These are phyloP conservation scores for Parthenolecanium corni DNA, from an alignment of 2,888 invertebrate genomes.

Conservation along the genomic window DNA sequence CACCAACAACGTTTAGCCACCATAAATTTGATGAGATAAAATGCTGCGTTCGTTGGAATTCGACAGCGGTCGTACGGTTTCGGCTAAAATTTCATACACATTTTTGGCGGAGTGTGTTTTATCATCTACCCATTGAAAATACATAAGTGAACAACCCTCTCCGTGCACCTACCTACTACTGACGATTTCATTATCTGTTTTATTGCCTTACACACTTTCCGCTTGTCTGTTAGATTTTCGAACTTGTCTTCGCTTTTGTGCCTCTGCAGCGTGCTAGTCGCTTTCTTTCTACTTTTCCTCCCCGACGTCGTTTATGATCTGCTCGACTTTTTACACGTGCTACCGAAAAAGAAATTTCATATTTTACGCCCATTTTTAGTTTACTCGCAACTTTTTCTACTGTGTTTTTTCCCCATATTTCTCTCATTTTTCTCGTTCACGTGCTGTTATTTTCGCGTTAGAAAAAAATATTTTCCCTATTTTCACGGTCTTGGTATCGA, in stretches of 20 bases:
- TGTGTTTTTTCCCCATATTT: not conserved
- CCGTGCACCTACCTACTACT: not conserved
- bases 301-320: not conserved
- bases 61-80: not conserved
- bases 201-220: slow-evolving; percentile 19
- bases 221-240: slow-evolving; percentile 20
- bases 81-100: slow-evolving; percentile 2
- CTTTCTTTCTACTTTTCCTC: not conserved
- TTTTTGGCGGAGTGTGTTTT: slow-evolving; percentile 3
- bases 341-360: not conserved
- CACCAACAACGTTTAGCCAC: too few species aligned
- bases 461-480: not conserved
- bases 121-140: slow-evolving; percentile 7
- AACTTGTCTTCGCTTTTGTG: not conserved
- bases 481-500: not conserved
- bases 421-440: not conserved
- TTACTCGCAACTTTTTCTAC: not conserved
- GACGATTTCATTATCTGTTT: slow-evolving; percentile 19
- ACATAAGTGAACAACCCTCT: slow-evolving; percentile 20
- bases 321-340: not conserved
- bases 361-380: not conserved
- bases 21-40: not conserved
- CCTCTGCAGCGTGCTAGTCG: not conserved
- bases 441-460: not conserved
- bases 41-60: not conserved